These are phyloP conservation scores for Hycleus cichorii DNA, from an alignment of 1,140 invertebrate genomes.

Conservation along the genomic window DNA sequence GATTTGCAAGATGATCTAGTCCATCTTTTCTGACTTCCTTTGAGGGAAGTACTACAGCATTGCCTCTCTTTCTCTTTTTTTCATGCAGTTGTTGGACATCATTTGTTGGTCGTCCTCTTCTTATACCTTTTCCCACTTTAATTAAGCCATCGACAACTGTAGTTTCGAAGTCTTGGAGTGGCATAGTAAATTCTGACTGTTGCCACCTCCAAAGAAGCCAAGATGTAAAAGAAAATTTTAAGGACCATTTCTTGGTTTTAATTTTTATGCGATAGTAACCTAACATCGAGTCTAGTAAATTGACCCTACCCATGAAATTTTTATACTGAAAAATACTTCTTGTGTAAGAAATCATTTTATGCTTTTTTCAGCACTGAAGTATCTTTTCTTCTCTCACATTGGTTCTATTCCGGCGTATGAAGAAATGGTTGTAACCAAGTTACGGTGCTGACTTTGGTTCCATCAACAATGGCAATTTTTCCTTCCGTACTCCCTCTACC, in stretches of 20 bases:
- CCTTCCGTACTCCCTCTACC: conserved; percentile 21
- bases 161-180: conserved; percentile 12
- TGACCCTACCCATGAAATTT: conserved; percentile 25
- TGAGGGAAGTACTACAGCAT: no score
- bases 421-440: conserved; percentile 36
- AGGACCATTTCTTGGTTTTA: conserved; percentile 15
- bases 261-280: conserved; percentile 22
- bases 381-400: conserved; percentile 4
- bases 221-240: conserved; percentile 16
- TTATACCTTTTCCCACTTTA: no score
- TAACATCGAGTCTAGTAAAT: conserved; percentile 23
- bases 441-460: conserved; percentile 28
- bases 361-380: conserved; percentile 5
- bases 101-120: no score
- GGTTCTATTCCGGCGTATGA: conserved; percentile 36
- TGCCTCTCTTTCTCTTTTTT: no score
- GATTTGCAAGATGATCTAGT: no score
- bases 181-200: conserved; percentile 1
- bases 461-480: conserved; percentile 28
- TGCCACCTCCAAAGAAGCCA: conserved; percentile 14
- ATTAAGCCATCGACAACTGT: conserved; percentile 5
- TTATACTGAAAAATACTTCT: conserved; percentile 16
- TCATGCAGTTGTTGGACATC: no score
- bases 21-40: no score
- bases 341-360: conserved; percentile 14